Conservation (phyloP, 1,140 invertebrate genomes). For the Schmidtea mediterranea region DNA sequence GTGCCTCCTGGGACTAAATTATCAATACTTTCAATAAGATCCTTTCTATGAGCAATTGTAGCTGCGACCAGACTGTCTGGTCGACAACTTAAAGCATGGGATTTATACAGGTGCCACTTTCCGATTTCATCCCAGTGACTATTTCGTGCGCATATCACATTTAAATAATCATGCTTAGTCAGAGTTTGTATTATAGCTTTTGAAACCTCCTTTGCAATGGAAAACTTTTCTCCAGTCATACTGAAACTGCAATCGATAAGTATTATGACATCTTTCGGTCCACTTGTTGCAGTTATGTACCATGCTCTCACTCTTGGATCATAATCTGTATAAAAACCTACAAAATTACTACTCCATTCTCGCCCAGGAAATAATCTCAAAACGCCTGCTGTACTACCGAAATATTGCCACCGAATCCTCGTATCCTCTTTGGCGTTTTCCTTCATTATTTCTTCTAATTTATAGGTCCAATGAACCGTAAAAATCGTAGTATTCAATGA, state of each 20-base stretch:
- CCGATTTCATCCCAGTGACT: conserved; percentile 25
- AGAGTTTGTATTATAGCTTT: conserved; percentile 28
- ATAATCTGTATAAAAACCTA: conserved; percentile 29
- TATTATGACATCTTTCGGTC: conserved; percentile 29
- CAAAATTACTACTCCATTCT: conserved; percentile 29
- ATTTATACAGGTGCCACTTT: conserved; percentile 21
- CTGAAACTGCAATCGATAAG: conserved; percentile 26
- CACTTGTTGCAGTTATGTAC: conserved; percentile 29
- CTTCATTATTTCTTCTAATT: conserved; percentile 20
- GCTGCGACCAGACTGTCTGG: conserved; percentile 22
- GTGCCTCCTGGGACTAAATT: conserved; percentile 24
- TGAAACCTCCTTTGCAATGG: conserved; percentile 26
- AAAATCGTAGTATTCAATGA: conserved; percentile 18
- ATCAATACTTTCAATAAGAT: conserved; percentile 26
- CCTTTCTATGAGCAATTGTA: conserved; percentile 25
- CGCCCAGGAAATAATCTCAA: conserved; percentile 25
- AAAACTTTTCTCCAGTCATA: conserved; percentile 22
- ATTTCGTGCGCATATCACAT: conserved; percentile 27
- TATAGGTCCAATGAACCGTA: conserved; percentile 19
- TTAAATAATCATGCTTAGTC: conserved; percentile 28
- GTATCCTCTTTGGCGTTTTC: conserved; percentile 17
- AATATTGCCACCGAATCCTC: conserved; percentile 26
- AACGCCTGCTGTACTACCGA: conserved; percentile 25
- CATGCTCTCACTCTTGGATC: conserved; percentile 26
- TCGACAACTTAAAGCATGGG: conserved; percentile 24